phyloP scores from a whole-genome alignment of 2,113 vertebrate genomes.

The Thryonomys swinderianus region DNA sequence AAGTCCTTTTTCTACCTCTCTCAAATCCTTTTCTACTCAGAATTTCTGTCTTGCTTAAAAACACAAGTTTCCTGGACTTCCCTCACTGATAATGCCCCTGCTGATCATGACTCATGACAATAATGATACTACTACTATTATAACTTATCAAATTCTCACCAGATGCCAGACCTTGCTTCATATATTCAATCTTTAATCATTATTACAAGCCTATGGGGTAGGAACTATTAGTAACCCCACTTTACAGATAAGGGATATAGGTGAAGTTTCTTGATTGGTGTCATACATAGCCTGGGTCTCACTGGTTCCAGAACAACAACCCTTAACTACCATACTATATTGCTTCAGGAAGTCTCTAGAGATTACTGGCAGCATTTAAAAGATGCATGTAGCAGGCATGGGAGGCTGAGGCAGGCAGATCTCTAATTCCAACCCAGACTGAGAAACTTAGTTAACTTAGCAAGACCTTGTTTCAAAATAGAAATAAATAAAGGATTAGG shows the following conservation, averaged over 20 bases:
- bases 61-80: background rate
- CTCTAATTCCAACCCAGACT: background rate
- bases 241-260: background rate
- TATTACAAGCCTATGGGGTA: background rate
- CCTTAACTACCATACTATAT: background rate
- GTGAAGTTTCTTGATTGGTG: background rate
- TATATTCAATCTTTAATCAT: background rate
- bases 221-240: background rate
- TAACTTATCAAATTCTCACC: background rate
- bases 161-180: background rate
- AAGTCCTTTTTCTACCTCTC: background rate
- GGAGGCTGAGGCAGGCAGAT: background rate
- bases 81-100: background rate
- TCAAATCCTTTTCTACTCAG: conserved; percentile 13
- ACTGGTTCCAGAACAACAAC: background rate
- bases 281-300: background rate
- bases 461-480: background rate
- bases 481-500: background rate
- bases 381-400: background rate
- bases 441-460: background rate
- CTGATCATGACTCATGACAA: background rate
- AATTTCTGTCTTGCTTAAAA: background rate
- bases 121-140: background rate
- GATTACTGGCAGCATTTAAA: background rate
- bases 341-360: background rate